A percentile compares a stretch with the other conserved stretches of the same genome.
phyloP scores from a whole-genome alignment of 2,113 vertebrate species.

The Anhinga rufa region DNA sequence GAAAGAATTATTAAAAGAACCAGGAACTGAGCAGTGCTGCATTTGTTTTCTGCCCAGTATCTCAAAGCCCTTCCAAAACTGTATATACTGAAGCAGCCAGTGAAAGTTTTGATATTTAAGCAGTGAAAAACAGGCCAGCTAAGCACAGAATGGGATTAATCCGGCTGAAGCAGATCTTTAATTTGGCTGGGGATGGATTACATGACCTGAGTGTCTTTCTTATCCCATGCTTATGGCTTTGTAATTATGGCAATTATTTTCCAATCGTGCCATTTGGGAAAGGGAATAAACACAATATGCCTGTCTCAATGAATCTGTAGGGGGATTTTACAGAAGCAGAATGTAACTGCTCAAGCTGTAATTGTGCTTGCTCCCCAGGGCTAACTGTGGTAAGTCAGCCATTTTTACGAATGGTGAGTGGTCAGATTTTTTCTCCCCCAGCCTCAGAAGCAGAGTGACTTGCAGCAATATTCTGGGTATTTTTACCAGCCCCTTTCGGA shows the following conservation, averaged over 20 bases:
- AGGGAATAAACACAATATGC: background rate
- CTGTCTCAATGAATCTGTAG: background rate
- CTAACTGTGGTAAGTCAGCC: background rate
- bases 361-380: background rate
- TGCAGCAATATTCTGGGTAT: background rate
- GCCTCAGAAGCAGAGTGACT: background rate
- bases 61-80: background rate
- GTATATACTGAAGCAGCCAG: background rate
- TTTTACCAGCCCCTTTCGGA: background rate
- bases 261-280: background rate
- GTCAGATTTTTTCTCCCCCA: background rate
- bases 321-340: background rate
- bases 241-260: slow-evolving; percentile 55
- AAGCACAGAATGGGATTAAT: background rate
- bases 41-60: background rate
- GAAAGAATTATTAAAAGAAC: background rate
- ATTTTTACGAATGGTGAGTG: background rate
- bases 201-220: slow-evolving; percentile 2
- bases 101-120: background rate
- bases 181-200: slow-evolving; percentile 39
- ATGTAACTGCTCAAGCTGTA: background rate
- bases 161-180: background rate
- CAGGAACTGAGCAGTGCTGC: background rate
- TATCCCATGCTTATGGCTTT: slow-evolving; percentile 3
- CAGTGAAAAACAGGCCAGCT: background rate